A percentile compares a stretch with the other conserved stretches of the same genome.
phyloP scores from a whole-genome alignment of 2,888 invertebrate genomes.

The Ceramica pisi region DNA sequence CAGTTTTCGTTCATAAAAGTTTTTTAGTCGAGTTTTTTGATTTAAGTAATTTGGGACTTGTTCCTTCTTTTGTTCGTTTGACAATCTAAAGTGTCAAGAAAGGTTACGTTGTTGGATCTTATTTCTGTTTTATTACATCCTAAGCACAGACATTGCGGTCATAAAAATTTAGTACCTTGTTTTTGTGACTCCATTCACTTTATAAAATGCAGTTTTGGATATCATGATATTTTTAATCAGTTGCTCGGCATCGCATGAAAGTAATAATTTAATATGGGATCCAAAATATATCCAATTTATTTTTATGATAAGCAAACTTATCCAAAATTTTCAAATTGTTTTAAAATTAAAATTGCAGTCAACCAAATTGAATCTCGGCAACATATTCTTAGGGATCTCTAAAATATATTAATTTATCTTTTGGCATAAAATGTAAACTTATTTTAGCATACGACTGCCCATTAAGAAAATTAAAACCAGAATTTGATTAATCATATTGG shows the following conservation, averaged over 20 bases:
- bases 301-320: conserved; percentile 5
- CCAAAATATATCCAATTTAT: conserved; percentile 11
- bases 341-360: not conserved
- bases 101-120: conserved; percentile 33
- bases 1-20: too few relatives aligned
- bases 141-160: conserved; percentile 42
- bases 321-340: not conserved
- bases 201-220: conserved; percentile 16
- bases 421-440: not conserved
- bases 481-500: not conserved
- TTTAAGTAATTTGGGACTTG: too few relatives aligned
- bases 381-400: not conserved
- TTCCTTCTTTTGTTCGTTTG: not conserved
- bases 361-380: not conserved
- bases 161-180: conserved; percentile 58
- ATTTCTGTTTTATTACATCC: conserved; percentile 52
- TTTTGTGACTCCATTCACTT: conserved; percentile 44
- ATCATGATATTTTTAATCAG: conserved; percentile 20
- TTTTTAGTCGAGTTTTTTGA: too few relatives aligned
- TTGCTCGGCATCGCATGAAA: not conserved
- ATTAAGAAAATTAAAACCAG: not conserved
- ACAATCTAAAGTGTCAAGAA: conserved; percentile 36
- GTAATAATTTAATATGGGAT: conserved; percentile 17
- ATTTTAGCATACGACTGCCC: not conserved
- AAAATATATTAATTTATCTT: not conserved